Conservation (phyloP, 2,113 vertebrate genomes). For the Sylvilagus bachmani region DNA sequence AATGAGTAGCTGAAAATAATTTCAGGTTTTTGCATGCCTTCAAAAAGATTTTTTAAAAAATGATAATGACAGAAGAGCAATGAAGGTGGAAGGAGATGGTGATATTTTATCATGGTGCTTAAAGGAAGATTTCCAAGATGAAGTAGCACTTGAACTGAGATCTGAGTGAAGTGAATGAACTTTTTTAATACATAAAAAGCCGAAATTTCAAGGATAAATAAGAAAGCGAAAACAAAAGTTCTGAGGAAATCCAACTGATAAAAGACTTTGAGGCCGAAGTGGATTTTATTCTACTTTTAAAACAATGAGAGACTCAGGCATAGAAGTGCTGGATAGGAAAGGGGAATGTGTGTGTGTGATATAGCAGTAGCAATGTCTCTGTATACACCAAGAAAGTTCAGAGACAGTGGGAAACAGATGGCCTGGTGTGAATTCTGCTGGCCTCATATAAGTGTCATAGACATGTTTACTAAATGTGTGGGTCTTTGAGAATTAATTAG, state of each 20-base stretch:
- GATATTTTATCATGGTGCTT: background rate
- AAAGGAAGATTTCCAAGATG: background rate
- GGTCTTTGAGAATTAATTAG: background rate
- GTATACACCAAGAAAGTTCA: too few species aligned
- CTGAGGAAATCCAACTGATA: too few species aligned
- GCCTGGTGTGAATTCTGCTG: background rate
- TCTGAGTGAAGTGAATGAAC: background rate
- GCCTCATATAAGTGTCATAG: background rate
- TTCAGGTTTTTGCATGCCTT: background rate
- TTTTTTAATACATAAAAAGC: background rate
- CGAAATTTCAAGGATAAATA: background rate
- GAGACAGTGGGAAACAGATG: background rate
- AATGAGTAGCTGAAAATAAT: background rate
- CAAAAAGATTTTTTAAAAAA: background rate
- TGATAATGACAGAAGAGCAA: background rate
- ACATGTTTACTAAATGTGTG: background rate
- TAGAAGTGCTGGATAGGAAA: background rate
- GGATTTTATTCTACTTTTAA: background rate
- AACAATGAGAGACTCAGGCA: background rate
- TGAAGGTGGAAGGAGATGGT: background rate
- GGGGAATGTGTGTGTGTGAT: too few species aligned
- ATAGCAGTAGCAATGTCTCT: too few species aligned
- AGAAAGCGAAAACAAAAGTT: background rate
- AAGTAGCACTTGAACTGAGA: background rate
- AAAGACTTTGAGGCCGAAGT: background rate